A percentile compares a stretch with the other conserved stretches of the same genome.
These are phyloP conservation scores for Stenopsyche tienmushanensis DNA, from an alignment of 1,140 invertebrate genomes.

Conservation along the genomic window DNA sequence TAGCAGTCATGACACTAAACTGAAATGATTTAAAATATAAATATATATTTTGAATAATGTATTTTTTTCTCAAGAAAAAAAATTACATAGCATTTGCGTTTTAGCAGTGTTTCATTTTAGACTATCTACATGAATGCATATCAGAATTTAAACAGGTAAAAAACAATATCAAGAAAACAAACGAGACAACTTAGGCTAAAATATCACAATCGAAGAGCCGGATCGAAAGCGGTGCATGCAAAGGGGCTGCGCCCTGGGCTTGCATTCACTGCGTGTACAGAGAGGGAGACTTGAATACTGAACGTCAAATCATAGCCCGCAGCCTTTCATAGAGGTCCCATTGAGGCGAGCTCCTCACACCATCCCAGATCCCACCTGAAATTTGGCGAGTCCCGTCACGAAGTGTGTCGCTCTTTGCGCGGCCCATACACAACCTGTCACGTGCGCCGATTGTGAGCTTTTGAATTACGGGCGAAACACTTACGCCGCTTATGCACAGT, in stretches of 20 bases:
- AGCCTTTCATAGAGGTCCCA: too few species aligned
- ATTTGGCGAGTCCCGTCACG: slow-evolving; percentile 4
- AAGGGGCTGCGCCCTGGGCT: too few species aligned
- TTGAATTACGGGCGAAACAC: slow-evolving; percentile 10
- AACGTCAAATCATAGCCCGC: not conserved
- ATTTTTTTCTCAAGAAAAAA: too few species aligned
- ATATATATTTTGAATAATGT: too few species aligned
- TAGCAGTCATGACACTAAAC: too few species aligned
- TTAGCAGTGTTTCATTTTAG: too few species aligned
- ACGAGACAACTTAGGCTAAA: not conserved
- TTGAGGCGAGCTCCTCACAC: not conserved
- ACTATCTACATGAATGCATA: too few species aligned
- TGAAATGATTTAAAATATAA: too few species aligned
- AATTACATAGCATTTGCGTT: too few species aligned
- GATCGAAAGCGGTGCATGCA: not conserved
- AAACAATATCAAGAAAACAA: not conserved
- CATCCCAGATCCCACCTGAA: not conserved
- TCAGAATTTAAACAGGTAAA: too few species aligned
- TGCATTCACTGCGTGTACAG: too few species aligned
- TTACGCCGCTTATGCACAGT: slow-evolving; percentile 7
- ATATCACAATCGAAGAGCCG: not conserved
- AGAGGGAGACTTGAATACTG: too few species aligned
- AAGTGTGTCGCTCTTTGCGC: slow-evolving; percentile 3
- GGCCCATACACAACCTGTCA: slow-evolving; percentile 6
- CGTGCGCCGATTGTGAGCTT: slow-evolving; percentile 12